phyloP scores from a whole-genome alignment of 2,797 vertebrate genomes.

The Poliocrania exsul region DNA sequence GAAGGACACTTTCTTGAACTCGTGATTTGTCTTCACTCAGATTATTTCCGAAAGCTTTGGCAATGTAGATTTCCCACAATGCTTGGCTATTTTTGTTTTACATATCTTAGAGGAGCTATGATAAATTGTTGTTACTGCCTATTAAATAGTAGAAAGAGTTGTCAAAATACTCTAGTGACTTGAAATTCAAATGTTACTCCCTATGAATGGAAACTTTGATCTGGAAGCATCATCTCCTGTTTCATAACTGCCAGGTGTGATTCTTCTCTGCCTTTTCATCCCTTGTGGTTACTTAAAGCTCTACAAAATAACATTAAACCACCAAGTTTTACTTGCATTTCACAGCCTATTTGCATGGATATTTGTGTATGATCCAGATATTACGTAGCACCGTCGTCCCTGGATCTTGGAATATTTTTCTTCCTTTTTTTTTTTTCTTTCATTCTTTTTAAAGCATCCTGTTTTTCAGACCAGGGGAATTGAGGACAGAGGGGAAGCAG shows the following conservation, averaged over 20 bases:
- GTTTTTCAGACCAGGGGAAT: slow-evolving; percentile 51
- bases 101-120: slow-evolving; percentile 8
- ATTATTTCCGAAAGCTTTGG: slow-evolving; percentile 51
- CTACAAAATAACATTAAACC: neutral
- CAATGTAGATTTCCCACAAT: slow-evolving; percentile 41
- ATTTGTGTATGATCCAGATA: neutral
- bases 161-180: slow-evolving; percentile 13
- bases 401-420: neutral
- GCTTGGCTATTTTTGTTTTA: slow-evolving; percentile 48
- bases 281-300: neutral
- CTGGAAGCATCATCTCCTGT: neutral
- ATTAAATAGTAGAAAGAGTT: slow-evolving; percentile 35
- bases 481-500: slow-evolving; percentile 64
- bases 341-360: neutral
- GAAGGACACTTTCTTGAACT: slow-evolving; percentile 66
- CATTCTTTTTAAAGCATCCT: neutral
- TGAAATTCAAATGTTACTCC: slow-evolving; percentile 25
- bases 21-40: slow-evolving; percentile 57
- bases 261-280: slow-evolving; percentile 8
- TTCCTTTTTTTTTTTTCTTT: neutral
- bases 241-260: neutral
- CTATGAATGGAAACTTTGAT: neutral
- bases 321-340: neutral
- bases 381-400: fast-evolving
- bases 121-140: slow-evolving; percentile 54